Evolutionary conservation across 2,888 invertebrate species (phyloP).

Genomic region (Palloptera scutellata): DNA sequence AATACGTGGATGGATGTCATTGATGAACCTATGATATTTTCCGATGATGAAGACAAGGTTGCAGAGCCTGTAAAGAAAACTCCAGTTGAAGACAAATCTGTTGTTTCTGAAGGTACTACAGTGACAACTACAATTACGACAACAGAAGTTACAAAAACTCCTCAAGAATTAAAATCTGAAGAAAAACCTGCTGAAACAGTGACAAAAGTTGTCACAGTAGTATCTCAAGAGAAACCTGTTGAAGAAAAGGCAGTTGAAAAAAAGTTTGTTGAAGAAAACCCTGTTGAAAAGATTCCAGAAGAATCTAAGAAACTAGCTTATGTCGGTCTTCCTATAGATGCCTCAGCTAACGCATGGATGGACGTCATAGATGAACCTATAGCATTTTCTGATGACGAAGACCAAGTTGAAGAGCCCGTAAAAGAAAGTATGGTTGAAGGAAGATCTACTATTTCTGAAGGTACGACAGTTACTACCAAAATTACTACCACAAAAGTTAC

Average conservation of each 20-base stretch:
- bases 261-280: not conserved
- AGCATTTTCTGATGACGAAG: conserved; percentile 54
- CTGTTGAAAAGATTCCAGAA: conserved; percentile 36
- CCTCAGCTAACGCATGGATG: conserved; percentile 54
- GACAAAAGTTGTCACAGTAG: not conserved
- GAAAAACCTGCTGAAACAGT: not conserved
- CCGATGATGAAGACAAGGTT: conserved; percentile 45
- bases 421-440: too few relatives aligned
- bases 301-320: conserved; percentile 45
- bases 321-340: conserved; percentile 51
- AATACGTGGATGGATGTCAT: conserved; percentile 52
- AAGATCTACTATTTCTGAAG: not conserved
- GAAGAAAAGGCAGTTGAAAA: not conserved
- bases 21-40: conserved; percentile 49
- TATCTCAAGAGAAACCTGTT: not conserved
- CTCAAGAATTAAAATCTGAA: conserved; percentile 43
- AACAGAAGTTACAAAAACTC: conserved; percentile 10
- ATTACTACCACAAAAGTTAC: not conserved
- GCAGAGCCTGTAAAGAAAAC: conserved; percentile 27
- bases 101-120: not conserved
- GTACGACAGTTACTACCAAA: not conserved
- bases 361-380: conserved; percentile 57
- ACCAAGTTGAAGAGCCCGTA: too few relatives aligned
- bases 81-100: not conserved
- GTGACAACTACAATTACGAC: not conserved